These are phyloP conservation scores for Galagoides demidoff DNA, from an alignment of 2,797 vertebrate species.

Conservation along the genomic window DNA sequence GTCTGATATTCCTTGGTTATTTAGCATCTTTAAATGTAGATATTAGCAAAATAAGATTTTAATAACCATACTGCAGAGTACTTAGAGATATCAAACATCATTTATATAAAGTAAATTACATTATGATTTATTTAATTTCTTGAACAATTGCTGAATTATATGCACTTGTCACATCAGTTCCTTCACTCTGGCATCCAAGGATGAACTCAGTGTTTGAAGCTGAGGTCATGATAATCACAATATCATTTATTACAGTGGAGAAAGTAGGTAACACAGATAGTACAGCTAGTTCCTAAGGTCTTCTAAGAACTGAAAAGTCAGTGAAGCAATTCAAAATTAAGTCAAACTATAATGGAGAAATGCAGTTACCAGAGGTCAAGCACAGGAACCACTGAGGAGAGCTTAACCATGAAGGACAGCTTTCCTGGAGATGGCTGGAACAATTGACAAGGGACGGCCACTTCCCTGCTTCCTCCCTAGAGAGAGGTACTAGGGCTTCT, in stretches of 20 bases:
- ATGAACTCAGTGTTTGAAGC: not conserved
- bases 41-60: not conserved
- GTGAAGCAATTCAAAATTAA: not conserved
- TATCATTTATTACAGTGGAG: not conserved
- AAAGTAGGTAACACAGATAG: not conserved
- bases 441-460: not conserved
- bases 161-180: not conserved
- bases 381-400: not conserved
- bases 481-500: not conserved
- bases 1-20: not conserved
- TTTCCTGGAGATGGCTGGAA: not conserved
- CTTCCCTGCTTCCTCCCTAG: no score
- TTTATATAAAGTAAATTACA: not conserved
- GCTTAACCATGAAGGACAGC: not conserved
- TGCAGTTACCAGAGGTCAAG: not conserved
- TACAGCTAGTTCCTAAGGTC: not conserved
- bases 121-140: not conserved
- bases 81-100: not conserved
- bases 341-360: not conserved
- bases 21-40: not conserved
- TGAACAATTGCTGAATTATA: not conserved
- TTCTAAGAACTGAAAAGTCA: not conserved
- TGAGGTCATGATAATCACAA: not conserved
- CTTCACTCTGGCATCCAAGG: not conserved
- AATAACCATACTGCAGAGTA: not conserved